Evolutionary conservation across 2,113 vertebrate genomes (phyloP).

Genomic region (Reinhardtius hippoglossoides): DNA sequence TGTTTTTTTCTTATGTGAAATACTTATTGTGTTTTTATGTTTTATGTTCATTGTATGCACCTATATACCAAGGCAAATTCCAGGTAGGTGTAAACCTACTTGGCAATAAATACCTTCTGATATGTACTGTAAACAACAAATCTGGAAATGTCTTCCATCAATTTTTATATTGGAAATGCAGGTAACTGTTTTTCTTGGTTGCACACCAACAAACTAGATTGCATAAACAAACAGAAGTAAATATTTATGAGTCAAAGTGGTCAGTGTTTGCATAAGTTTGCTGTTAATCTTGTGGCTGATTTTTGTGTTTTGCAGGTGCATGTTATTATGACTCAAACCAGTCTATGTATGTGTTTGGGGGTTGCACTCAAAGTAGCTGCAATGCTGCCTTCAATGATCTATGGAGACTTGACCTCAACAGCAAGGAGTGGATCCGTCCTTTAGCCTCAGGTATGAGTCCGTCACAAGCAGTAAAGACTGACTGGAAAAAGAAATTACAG

Average conservation of each 20-base stretch:
- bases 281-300: background rate
- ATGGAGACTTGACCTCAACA: slow-evolving; percentile 98
- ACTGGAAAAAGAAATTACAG: background rate
- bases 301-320: slow-evolving; percentile 83
- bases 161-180: background rate
- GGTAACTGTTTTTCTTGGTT: background rate
- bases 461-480: background rate
- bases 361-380: slow-evolving; percentile 98
- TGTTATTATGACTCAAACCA: slow-evolving; percentile 98
- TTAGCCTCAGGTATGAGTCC: slow-evolving; percentile 91
- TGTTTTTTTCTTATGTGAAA: no score
- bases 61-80: no score
- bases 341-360: slow-evolving; percentile 99
- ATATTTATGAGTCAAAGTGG: background rate
- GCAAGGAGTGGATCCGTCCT: slow-evolving; percentile 99
- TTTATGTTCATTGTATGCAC: no score
- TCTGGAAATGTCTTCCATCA: background rate
- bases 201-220: no score
- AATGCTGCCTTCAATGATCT: slow-evolving; percentile 99
- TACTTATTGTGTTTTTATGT: no score
- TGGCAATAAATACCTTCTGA: no score
- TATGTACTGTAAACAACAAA: background rate
- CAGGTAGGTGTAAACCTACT: no score
- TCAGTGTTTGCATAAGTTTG: background rate
- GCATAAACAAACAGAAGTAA: background rate